Percentiles rank a stretch among this genome's conserved stretches.
These are phyloP conservation scores for Drosophila lini DNA, from an alignment of 1,140 invertebrate species.

Conservation along the genomic window DNA sequence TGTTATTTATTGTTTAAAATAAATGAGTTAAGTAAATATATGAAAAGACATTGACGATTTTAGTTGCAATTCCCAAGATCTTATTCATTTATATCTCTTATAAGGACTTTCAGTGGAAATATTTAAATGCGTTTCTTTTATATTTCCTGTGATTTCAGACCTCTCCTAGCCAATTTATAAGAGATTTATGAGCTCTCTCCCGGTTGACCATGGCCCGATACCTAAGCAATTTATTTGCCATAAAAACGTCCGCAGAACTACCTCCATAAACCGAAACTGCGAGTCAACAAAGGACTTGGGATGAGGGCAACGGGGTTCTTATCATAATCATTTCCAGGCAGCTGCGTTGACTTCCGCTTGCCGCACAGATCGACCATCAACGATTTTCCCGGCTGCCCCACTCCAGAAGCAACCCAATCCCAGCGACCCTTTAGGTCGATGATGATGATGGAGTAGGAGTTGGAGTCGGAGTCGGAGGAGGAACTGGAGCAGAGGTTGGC, in stretches of 20 bases:
- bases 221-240: conserved; percentile 60
- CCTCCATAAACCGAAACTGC: conserved; percentile 39
- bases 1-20: not conserved
- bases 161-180: conserved; percentile 3
- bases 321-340: conserved; percentile 80
- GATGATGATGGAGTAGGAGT: conserved; percentile 29
- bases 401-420: conserved; percentile 36
- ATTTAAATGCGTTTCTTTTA: not conserved
- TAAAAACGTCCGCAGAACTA: conserved; percentile 69
- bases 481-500: conserved; percentile 4
- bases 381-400: conserved; percentile 14
- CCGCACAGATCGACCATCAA: conserved; percentile 42
- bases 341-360: conserved; percentile 73
- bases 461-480: conserved; percentile 25
- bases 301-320: conserved; percentile 54
- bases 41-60: not conserved
- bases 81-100: not conserved
- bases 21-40: not conserved
- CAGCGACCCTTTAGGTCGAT: conserved; percentile 65
- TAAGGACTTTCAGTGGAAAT: not conserved
- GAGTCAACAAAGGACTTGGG: conserved; percentile 44
- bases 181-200: conserved; percentile 19
- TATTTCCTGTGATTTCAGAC: conserved; percentile 1
- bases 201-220: conserved; percentile 46
- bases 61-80: not conserved